A percentile compares a stretch with the other conserved stretches of the same genome.
These are phyloP conservation scores for Epinephelus awoara DNA, from an alignment of 2,797 vertebrate genomes.

Conservation along the genomic window DNA sequence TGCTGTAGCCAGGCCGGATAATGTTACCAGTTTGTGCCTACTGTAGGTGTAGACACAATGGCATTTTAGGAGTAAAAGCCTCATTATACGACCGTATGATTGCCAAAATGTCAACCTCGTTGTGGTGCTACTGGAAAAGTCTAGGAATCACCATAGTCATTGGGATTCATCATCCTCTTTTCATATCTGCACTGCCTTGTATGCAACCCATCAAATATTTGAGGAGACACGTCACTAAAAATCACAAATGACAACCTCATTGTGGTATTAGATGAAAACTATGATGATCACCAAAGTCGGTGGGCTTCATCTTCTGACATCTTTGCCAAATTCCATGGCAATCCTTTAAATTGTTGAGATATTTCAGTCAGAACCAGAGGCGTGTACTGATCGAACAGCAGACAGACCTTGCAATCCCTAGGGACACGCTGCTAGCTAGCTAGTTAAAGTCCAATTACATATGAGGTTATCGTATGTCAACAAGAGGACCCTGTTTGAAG, in stretches of 20 bases:
- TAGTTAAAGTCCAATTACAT: constrained; percentile 10
- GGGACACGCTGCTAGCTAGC: fast-evolving
- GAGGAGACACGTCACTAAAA: background rate
- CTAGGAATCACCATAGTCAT: background rate
- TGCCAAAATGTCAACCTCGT: background rate
- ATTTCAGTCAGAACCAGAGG: background rate
- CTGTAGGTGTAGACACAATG: too few species aligned
- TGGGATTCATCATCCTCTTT: background rate
- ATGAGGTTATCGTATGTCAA: background rate
- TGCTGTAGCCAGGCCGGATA: too few species aligned
- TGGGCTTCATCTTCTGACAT: background rate
- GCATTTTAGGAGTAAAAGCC: too few species aligned
- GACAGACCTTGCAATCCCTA: background rate
- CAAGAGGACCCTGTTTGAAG: background rate
- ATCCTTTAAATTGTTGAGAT: background rate
- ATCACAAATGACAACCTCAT: too few species aligned
- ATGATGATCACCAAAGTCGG: background rate
- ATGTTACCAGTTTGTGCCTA: too few species aligned
- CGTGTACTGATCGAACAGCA: background rate
- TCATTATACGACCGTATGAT: too few species aligned
- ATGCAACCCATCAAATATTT: background rate
- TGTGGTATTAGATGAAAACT: background rate
- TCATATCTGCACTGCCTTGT: background rate
- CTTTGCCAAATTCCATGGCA: background rate
- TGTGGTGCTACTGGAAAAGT: background rate